Conservation (phyloP, 2,888 invertebrate genomes). For the Venustoraphidia nigricollis region DNA sequence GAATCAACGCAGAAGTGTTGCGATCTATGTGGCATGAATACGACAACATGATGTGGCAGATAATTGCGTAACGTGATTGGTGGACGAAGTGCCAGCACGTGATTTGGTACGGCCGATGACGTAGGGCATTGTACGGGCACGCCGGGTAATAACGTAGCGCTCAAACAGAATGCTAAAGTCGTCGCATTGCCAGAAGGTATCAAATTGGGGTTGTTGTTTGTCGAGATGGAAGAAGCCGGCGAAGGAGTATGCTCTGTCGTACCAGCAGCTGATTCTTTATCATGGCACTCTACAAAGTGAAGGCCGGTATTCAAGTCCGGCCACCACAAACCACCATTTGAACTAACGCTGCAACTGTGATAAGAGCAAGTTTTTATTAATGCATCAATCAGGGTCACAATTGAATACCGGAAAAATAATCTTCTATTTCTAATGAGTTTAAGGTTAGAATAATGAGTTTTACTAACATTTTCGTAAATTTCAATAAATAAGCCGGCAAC, state of each 20-base stretch:
- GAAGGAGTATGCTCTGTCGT: conserved; percentile 7
- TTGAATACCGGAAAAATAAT: not conserved
- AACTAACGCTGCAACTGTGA: conserved; percentile 49
- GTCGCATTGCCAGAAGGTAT: too few relatives aligned
- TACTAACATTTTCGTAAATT: too few relatives aligned
- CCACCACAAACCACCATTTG: conserved; percentile 65
- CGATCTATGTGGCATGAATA: conserved; percentile 32
- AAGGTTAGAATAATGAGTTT: too few relatives aligned
- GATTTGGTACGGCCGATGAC: conserved; percentile 44
- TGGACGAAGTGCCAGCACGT: conserved; percentile 53
- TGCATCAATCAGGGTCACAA: not conserved
- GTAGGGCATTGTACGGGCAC: conserved; percentile 16
- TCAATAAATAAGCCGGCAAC: too few relatives aligned
- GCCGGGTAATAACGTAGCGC: too few relatives aligned
- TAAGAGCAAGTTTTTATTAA: conserved; percentile 4
- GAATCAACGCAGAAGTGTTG: conserved; percentile 47
- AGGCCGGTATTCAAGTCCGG: conserved; percentile 43
- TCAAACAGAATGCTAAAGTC: too few relatives aligned
- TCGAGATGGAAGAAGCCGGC: not conserved
- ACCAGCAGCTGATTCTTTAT: conserved; percentile 28
- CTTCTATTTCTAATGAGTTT: too few relatives aligned
- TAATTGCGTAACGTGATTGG: conserved; percentile 62
- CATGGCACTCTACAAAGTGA: conserved; percentile 45
- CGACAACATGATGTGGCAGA: conserved; percentile 54
- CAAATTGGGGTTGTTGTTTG: too few relatives aligned